Evolutionary conservation across 2,113 vertebrate genomes (phyloP).

Genomic region (Ophthalmotilapia sp.): DNA sequence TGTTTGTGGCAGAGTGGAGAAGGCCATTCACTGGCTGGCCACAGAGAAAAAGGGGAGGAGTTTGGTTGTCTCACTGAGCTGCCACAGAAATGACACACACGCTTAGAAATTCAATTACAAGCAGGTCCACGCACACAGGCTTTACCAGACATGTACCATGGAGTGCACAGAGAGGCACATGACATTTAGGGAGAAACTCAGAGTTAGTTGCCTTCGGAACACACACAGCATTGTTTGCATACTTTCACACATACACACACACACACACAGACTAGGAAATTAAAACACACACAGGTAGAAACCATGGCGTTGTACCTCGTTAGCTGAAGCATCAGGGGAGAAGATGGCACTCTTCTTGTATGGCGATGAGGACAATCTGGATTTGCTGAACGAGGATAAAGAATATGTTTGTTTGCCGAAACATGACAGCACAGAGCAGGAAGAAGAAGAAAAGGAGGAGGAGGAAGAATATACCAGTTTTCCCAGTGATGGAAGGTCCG

Average conservation of each 20-base stretch:
- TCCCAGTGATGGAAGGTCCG: neutral
- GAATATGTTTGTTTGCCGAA: slow-evolving; percentile 18
- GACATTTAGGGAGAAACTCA: neutral
- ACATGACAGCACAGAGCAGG: neutral
- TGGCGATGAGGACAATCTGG: slow-evolving; percentile 10
- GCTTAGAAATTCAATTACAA: neutral
- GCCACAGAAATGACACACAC: slow-evolving; percentile 17
- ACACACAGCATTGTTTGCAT: neutral
- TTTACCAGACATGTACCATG: neutral
- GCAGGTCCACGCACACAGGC: neutral
- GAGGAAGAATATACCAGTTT: slow-evolving; percentile 22
- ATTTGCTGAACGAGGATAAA: slow-evolving; percentile 7
- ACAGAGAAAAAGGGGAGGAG: slow-evolving; percentile 45
- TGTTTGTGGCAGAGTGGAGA: slow-evolving; percentile 1
- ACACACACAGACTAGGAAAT: neutral
- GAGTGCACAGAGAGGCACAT: neutral
- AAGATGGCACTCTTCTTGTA: slow-evolving; percentile 40
- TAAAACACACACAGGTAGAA: neutral
- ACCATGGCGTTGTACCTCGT: slow-evolving; percentile 5
- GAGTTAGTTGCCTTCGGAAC: neutral
- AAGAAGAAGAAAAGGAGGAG: neutral
- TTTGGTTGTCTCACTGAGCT: neutral
- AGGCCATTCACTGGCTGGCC: slow-evolving; percentile 27
- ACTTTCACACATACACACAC: neutral
- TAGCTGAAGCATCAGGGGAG: neutral